Conservation (phyloP, 2,888 invertebrate species). For the Acanthococcus lagerstroemiae region DNA sequence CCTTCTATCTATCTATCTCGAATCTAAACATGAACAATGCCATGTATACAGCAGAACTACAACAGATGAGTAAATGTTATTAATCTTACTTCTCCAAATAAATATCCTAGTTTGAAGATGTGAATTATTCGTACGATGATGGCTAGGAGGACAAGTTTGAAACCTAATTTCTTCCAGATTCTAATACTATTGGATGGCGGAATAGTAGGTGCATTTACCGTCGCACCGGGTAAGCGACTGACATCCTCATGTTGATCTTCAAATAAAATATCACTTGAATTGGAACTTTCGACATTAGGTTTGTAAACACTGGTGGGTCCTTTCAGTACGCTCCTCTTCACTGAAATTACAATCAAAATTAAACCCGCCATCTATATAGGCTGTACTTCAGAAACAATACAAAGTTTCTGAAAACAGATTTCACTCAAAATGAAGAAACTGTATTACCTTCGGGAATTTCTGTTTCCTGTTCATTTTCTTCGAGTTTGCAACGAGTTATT, state of each 20-base stretch:
- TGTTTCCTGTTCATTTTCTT: not conserved
- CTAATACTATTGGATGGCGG: not conserved
- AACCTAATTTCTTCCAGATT: conserved; percentile 24
- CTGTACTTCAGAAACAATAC: too few relatives aligned
- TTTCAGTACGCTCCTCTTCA: too few relatives aligned
- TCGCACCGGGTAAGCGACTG: not conserved
- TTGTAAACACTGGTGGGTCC: too few relatives aligned
- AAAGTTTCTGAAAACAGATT: too few relatives aligned
- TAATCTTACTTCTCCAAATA: conserved; percentile 16
- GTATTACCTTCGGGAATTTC: not conserved
- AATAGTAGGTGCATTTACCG: not conserved
- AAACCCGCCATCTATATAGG: too few relatives aligned
- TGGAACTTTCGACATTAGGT: too few relatives aligned
- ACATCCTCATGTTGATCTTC: too few relatives aligned
- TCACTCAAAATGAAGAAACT: not conserved
- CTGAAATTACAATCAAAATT: too few relatives aligned
- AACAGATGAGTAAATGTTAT: not conserved
- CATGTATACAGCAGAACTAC: too few relatives aligned
- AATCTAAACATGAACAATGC: too few relatives aligned
- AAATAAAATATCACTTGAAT: too few relatives aligned
- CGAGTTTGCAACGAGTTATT: conserved; percentile 23
- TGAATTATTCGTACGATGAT: conserved; percentile 19
- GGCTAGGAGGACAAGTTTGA: conserved; percentile 12
- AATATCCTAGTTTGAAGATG: conserved; percentile 20
- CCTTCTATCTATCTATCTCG: too few relatives aligned